phyloP scores from a whole-genome alignment of 2,113 vertebrate species.

The Brachyhypopomus occidentalis region DNA sequence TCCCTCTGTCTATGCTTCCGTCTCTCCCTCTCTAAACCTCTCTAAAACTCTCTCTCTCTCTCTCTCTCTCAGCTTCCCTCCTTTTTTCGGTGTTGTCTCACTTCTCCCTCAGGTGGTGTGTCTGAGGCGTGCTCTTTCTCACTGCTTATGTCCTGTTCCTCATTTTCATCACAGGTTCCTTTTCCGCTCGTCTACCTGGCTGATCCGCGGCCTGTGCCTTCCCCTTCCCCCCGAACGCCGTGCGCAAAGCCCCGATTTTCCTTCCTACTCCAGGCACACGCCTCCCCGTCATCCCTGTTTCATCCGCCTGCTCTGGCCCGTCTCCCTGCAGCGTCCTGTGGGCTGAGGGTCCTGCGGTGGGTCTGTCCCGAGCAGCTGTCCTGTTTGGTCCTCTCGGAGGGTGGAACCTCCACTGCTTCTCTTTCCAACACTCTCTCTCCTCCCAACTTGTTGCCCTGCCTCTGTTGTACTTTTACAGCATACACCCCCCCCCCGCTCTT shows the following conservation, averaged over 20 bases:
- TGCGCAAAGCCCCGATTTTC: neutral
- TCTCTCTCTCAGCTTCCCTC: slow-evolving; percentile 33
- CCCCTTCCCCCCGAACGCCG: neutral
- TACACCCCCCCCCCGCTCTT: slow-evolving; percentile 40
- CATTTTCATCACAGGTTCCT: slow-evolving; percentile 26
- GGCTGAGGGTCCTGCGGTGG: slow-evolving; percentile 11
- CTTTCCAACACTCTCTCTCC: slow-evolving; percentile 4
- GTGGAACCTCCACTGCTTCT: neutral
- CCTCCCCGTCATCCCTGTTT: neutral
- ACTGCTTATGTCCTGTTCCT: slow-evolving; percentile 20
- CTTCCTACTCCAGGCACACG: slow-evolving; percentile 15
- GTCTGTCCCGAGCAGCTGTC: slow-evolving; percentile 34
- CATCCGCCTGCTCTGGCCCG: neutral
- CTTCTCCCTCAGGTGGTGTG: slow-evolving; percentile 17
- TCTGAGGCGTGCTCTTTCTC: neutral
- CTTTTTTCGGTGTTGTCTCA: slow-evolving; percentile 33
- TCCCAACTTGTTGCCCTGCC: slow-evolving; percentile 38
- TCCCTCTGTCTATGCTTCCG: slow-evolving; percentile 42
- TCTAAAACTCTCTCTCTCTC: slow-evolving; percentile 3
- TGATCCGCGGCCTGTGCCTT: neutral
- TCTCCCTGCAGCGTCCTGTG: neutral
- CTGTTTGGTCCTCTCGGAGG: neutral
- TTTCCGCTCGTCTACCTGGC: neutral
- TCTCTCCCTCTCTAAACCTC: slow-evolving; percentile 14
- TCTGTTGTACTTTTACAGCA: slow-evolving; percentile 45